A percentile compares a stretch with the other conserved stretches of the same genome.
These are phyloP conservation scores for Rhynchomys soricoides DNA, from an alignment of 2,113 vertebrate species.

Conservation along the genomic window DNA sequence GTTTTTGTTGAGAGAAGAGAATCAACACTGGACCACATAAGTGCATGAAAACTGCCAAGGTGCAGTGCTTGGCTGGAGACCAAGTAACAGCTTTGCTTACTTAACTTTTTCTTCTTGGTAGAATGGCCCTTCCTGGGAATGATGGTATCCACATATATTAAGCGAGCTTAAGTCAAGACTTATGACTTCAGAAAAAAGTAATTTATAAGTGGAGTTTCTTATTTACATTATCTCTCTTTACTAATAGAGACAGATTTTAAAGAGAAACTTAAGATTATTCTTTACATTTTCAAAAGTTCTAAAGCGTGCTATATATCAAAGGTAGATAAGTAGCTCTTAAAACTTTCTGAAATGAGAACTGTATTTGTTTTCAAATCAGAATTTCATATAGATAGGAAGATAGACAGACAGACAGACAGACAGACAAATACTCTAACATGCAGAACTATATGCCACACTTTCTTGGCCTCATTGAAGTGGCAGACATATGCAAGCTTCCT, in stretches of 20 bases:
- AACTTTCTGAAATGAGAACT: not conserved
- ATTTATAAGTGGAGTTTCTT: not conserved
- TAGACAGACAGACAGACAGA: not conserved
- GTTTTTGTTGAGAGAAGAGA: not conserved
- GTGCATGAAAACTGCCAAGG: not conserved
- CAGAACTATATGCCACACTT: not conserved
- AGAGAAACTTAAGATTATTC: constrained; percentile 3
- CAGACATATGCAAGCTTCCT: not conserved
- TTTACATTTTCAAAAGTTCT: constrained; percentile 25
- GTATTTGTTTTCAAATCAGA: not conserved
- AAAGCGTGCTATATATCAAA: not conserved
- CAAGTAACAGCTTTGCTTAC: not conserved
- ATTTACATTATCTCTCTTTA: constrained; percentile 38
- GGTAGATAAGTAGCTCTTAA: not conserved
- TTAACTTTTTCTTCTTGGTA: constrained; percentile 8
- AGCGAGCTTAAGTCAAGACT: not conserved
- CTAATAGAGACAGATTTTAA: not conserved
- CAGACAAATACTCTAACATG: not conserved
- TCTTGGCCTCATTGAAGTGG: not conserved
- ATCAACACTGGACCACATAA: not conserved
- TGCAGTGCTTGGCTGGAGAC: not conserved
- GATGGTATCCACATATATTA: not conserved
- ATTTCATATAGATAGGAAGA: not conserved
- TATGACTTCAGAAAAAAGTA: not conserved
- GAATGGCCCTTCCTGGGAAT: not conserved